These are phyloP conservation scores for Otis tarda DNA, from an alignment of 2,113 vertebrate genomes.

Conservation along the genomic window DNA sequence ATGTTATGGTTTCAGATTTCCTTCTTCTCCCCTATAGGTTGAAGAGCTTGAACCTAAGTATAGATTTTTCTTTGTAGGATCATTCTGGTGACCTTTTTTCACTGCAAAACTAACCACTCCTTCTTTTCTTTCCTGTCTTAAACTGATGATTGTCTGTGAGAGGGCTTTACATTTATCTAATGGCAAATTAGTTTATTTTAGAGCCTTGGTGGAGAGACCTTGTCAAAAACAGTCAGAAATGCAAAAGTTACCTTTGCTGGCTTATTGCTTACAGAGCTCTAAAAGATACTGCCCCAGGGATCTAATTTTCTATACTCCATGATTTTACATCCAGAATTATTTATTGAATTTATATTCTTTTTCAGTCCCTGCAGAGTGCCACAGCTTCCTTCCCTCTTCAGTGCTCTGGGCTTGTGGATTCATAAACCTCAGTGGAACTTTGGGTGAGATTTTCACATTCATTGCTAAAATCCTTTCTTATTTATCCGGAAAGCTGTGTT, in stretches of 20 bases:
- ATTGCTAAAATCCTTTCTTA: neutral
- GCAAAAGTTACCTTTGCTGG: neutral
- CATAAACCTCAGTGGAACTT: slow-evolving; percentile 18
- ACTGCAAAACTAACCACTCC: neutral
- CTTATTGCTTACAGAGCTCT: neutral
- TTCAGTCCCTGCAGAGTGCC: slow-evolving; percentile 2
- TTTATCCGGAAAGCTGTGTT: neutral
- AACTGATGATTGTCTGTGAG: neutral
- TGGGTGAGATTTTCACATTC: slow-evolving; percentile 30
- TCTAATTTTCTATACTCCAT: neutral
- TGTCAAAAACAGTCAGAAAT: neutral
- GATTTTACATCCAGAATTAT: slow-evolving; percentile 21
- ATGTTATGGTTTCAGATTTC: neutral
- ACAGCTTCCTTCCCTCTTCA: slow-evolving; percentile 12
- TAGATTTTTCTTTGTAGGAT: neutral
- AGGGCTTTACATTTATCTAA: neutral
- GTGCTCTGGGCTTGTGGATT: slow-evolving; percentile 4
- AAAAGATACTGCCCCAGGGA: neutral
- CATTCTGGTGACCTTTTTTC: neutral
- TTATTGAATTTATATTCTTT: slow-evolving; percentile 44
- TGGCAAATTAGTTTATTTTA: neutral
- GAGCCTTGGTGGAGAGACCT: neutral
- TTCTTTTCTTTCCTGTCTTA: neutral
- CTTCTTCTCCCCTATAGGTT: neutral
- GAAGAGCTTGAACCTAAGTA: neutral